Percentiles rank a stretch among this genome's conserved stretches.
phyloP scores from a whole-genome alignment of 2,113 vertebrate species.

The Plotosus lineatus region DNA sequence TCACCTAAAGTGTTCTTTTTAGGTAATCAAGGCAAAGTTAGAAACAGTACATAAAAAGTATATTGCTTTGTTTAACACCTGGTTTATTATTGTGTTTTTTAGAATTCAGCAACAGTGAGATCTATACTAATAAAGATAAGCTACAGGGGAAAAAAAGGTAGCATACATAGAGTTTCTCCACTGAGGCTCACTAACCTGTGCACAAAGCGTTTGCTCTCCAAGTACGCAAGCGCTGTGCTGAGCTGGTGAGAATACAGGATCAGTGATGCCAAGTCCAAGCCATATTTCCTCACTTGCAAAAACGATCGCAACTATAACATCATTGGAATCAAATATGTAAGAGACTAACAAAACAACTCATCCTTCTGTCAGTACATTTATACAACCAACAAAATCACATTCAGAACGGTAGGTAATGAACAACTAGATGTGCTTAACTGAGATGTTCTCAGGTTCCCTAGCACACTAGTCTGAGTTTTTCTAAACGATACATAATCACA shows the following conservation, averaged over 20 bases:
- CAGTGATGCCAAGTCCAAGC: conserved; percentile 87
- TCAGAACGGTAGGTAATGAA: not conserved
- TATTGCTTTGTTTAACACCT: not conserved
- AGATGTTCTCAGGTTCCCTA: not conserved
- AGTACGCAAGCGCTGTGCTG: conserved; percentile 92
- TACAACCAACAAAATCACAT: not conserved
- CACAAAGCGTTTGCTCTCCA: conserved; percentile 98
- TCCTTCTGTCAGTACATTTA: not conserved
- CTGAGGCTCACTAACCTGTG: conserved; percentile 81
- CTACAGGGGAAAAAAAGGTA: not conserved
- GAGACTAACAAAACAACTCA: not conserved
- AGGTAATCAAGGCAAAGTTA: not conserved
- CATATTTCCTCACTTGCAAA: conserved; percentile 96
- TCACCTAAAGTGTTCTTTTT: not conserved
- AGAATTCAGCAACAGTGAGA: not conserved
- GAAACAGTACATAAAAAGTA: not conserved
- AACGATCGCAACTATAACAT: conserved; percentile 85
- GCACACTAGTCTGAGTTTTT: not conserved
- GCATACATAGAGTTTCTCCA: not conserved
- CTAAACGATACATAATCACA: not conserved
- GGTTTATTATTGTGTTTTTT: not conserved
- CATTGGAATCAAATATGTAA: not conserved
- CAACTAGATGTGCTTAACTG: not conserved
- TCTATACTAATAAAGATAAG: not conserved
- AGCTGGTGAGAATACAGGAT: conserved; percentile 96